Base-by-base conservation (phyloP, 2,888 invertebrate species). In the Eristalinus sepulchralis region DNA sequence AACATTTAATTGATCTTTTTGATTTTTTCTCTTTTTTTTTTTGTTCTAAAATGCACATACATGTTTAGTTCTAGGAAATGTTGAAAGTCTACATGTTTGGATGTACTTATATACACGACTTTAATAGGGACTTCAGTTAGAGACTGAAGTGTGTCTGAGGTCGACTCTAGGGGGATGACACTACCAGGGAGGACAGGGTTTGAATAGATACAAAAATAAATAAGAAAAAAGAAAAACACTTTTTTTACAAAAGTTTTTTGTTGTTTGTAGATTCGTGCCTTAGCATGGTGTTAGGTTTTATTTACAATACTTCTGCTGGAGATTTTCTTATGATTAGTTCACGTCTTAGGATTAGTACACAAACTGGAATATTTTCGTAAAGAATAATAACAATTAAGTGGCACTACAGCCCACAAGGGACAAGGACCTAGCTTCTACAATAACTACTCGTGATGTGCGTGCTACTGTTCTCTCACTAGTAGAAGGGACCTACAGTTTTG, bases 41-140 rank as follows among this genome's bases (percentile, higher is more conserved):
- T 2, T 39, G 36, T 36, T n/a, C 2, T 13, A 39, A 71, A 83
- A 70, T 83, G 83, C 83, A 83, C 83, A 83, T 64, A 83, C 79
- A 83, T 80, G 80, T 83, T 73, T 57, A 20, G 47, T 39, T 39
- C 36, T 9, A 47, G 47, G 17, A 47, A 47, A 47, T 47, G 47
- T 1, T 8, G 17, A 47, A 27, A 47, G 17, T 47, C 47, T 47
- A 47, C 17, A 47, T 57, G 24, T 22, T 57, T 57, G 22, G 57
- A 13, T 57, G 9, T 57, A n/a, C n/a, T n/a, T n/a, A 57, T 57
- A 1, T 57, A 57, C 57, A 57, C 24, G 24, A 27, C 11, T 57
- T 57, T 57, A 24, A 24, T 57, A 24, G 11, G 22, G 4, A 57
- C 24, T 57, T 47, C 47, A 47, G 17, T 47, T 17, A 17, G 17